Conservation (phyloP, 1,140 invertebrate species). For the Cyrtorhinus lividipennis region DNA sequence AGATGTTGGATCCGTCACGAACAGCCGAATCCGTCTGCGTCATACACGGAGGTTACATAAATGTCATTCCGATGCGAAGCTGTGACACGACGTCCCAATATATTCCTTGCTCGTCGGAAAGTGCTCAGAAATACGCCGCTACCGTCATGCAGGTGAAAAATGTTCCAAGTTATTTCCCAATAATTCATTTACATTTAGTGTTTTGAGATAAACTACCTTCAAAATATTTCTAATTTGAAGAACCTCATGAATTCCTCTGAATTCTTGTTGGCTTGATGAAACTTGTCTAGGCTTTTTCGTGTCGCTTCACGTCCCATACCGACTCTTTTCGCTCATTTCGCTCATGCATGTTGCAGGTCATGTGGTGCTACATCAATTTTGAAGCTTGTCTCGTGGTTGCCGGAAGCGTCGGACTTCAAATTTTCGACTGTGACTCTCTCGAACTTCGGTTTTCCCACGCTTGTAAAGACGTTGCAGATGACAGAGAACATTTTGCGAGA, state of each 20-base stretch:
- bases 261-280: too few relatives aligned
- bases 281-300: background rate
- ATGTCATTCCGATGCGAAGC: conserved; percentile 22
- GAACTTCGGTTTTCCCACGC: conserved; percentile 24
- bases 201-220: too few relatives aligned
- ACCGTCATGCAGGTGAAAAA: conserved; percentile 22
- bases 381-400: conserved; percentile 24
- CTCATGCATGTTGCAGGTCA: too few relatives aligned
- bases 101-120: conserved; percentile 22
- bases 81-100: conserved; percentile 22
- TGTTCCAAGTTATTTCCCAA: too few relatives aligned
- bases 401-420: conserved; percentile 25
- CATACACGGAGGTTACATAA: conserved; percentile 25
- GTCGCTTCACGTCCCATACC: too few relatives aligned
- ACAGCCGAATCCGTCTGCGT: conserved; percentile 21
- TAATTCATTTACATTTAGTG: too few relatives aligned
- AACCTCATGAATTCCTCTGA: too few relatives aligned
- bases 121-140: conserved; percentile 13
- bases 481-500: conserved; percentile 21
- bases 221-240: too few relatives aligned
- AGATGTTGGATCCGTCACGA: conserved; percentile 12
- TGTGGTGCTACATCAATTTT: conserved; percentile 25
- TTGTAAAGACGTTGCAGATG: conserved; percentile 20
- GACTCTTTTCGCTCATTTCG: too few relatives aligned
- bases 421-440: conserved; percentile 24